Evolutionary conservation across 2,113 vertebrate species (phyloP).

Genomic region (Microcebus jonahi): DNA sequence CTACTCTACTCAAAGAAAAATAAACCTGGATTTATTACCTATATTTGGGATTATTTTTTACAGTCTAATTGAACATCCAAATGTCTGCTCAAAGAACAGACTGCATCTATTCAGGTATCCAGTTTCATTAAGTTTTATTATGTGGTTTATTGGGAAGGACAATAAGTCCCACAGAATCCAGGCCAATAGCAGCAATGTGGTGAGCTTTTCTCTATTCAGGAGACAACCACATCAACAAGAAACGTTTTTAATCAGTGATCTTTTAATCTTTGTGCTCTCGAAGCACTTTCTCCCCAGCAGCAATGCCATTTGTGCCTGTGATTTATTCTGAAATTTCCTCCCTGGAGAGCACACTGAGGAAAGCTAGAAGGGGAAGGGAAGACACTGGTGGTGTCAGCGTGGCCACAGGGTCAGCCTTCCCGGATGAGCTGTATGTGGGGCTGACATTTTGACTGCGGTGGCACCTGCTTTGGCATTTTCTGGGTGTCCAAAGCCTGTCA

Average conservation of each 20-base stretch:
- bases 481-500: neutral
- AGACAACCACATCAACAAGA: neutral
- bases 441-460: neutral
- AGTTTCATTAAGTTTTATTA: neutral
- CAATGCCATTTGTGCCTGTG: neutral
- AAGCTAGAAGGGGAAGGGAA: neutral
- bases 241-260: neutral
- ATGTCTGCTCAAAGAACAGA: neutral
- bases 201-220: neutral
- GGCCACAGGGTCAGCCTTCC: neutral
- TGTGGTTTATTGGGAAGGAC: neutral
- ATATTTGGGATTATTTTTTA: neutral
- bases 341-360: neutral
- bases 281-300: neutral
- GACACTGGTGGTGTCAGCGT: neutral
- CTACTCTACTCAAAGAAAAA: neutral
- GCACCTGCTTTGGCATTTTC: neutral
- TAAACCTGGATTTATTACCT: neutral
- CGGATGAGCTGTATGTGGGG: neutral
- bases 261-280: neutral
- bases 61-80: neutral
- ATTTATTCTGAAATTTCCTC: neutral
- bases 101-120: neutral
- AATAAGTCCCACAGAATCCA: neutral
- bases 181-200: neutral